Evolutionary conservation across 2,888 invertebrate genomes (phyloP).

Genomic region (Maniola hyperantus): DNA sequence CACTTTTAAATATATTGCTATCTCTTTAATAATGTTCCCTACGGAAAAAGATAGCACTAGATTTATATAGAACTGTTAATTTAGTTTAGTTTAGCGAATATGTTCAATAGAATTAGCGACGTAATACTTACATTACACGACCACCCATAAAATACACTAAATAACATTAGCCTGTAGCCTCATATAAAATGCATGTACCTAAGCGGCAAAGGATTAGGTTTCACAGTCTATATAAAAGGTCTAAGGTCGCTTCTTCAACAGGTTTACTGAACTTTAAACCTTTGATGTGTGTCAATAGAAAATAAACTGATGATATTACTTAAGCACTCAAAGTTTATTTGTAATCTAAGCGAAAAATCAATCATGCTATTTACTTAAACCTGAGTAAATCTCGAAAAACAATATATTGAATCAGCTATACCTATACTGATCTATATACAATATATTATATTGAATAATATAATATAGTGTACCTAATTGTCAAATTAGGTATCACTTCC

Average conservation of each 20-base stretch:
- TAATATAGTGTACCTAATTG: too few species aligned
- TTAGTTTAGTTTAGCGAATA: too few species aligned
- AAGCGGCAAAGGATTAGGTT: neutral
- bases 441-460: too few species aligned
- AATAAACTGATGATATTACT: neutral
- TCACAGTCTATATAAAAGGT: neutral
- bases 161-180: neutral
- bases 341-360: neutral
- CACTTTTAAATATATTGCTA: too few species aligned
- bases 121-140: too few species aligned
- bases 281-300: neutral
- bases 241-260: conserved; percentile 2
- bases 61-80: too few species aligned
- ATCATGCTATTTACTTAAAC: neutral
- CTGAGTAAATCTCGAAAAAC: neutral
- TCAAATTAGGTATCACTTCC: too few species aligned
- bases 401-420: neutral
- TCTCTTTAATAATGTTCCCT: too few species aligned
- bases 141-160: too few species aligned
- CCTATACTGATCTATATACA: too few species aligned
- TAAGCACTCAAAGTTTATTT: neutral
- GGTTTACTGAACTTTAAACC: conserved; percentile 8
- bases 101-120: too few species aligned
- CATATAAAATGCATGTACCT: neutral
- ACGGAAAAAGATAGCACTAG: too few species aligned